These are phyloP conservation scores for Gavialis gangeticus DNA, from an alignment of 2,113 vertebrate genomes.

Conservation along the genomic window DNA sequence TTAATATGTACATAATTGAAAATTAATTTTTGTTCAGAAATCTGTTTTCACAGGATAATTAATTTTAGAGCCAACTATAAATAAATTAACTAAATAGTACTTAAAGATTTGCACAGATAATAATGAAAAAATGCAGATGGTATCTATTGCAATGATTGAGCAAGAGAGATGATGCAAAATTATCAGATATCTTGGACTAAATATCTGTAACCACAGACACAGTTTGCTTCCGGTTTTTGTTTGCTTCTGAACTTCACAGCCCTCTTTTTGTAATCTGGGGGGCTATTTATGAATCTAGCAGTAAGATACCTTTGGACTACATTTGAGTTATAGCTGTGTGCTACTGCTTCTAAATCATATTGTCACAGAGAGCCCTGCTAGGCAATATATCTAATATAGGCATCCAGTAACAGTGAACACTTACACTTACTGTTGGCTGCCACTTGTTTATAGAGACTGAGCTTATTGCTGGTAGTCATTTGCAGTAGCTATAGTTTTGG, in stretches of 20 bases:
- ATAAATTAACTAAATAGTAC: not conserved
- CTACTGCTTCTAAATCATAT: not conserved
- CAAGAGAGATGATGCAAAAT: not conserved
- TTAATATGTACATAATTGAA: not conserved
- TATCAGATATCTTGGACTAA: not conserved
- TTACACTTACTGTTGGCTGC: not conserved
- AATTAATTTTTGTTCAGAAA: not conserved
- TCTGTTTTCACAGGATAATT: not conserved
- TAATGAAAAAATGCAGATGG: not conserved
- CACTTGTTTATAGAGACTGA: not conserved
- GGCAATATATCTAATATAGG: not conserved
- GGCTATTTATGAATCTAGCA: not conserved
- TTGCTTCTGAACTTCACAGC: not conserved
- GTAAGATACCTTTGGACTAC: not conserved
- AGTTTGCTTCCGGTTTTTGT: not conserved
- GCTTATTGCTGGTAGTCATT: rapidly evolving
- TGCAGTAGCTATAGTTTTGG: not conserved
- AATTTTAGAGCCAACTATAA: not conserved
- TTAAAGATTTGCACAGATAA: not conserved
- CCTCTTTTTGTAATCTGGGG: not conserved
- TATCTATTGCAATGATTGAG: not conserved
- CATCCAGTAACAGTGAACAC: not conserved
- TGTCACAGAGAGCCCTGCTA: not conserved
- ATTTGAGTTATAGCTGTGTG: not conserved
- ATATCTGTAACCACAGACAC: not conserved